phyloP scores from a whole-genome alignment of 2,888 invertebrate genomes.

The Eurytoma adleriae region DNA sequence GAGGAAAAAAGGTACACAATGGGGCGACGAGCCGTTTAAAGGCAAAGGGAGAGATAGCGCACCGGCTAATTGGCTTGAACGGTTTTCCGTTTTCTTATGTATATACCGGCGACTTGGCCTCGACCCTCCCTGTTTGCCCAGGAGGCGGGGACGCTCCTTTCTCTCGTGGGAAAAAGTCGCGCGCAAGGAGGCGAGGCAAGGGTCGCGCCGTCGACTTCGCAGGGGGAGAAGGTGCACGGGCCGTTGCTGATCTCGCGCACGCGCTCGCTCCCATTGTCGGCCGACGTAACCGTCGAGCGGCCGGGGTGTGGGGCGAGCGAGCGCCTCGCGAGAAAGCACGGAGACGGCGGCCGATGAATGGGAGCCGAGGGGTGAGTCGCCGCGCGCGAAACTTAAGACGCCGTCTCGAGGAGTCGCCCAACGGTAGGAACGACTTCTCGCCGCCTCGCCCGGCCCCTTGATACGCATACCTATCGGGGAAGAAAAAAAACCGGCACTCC shows the following conservation, averaged over 20 bases:
- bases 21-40: not conserved
- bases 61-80: conserved; percentile 49
- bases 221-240: conserved; percentile 63
- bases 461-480: not conserved
- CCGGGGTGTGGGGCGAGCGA: not conserved
- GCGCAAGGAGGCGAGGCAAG: conserved; percentile 62
- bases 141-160: conserved; percentile 27
- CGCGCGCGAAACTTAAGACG: conserved; percentile 59
- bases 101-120: conserved; percentile 10
- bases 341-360: conserved; percentile 59
- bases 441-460: conserved; percentile 21
- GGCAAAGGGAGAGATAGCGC: conserved; percentile 15
- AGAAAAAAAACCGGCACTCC: conserved; percentile 32
- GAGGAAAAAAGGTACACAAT: not conserved
- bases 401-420: conserved; percentile 44
- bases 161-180: conserved; percentile 66
- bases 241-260: conserved; percentile 43
- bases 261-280: conserved; percentile 65
- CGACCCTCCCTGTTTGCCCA: conserved; percentile 7
- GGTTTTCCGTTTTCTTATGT: conserved; percentile 34
- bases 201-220: conserved; percentile 59
- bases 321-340: not conserved
- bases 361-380: conserved; percentile 55
- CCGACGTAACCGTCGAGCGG: conserved; percentile 67
- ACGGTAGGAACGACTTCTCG: conserved; percentile 58